Evolutionary conservation across 2,113 vertebrate species (phyloP), one percentile per base, ranked within the genome.

Genomic region (Ophiodon elongatus): DNA sequence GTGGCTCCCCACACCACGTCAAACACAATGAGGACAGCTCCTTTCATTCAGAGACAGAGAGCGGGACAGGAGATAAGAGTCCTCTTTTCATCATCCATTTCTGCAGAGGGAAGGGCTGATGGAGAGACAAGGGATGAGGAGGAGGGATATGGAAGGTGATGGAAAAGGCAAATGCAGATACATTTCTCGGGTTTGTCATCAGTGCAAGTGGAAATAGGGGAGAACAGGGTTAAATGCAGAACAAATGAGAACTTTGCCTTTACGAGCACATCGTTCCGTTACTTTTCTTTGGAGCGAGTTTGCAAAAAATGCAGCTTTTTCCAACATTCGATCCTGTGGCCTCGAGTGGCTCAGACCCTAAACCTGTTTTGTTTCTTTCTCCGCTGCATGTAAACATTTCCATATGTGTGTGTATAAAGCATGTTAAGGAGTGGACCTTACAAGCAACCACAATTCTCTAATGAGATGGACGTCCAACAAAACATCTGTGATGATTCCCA

Each of bases 401-500:
- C 93, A 94, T 87, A 82, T 95, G 93, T 85, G 76, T 73, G 63
- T 84, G 76, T 73, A 57, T 37, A 9, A 45, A 85, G 65, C 47
- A 77, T 72, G 63, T 85, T 79, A 64, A 90, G 83, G 80, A 87
- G 86, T 79, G 75, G 76, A 81, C 75, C 69, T 73, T 33, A 80
- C 59, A 66, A 64, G 76, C 70, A 79, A 80, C 60, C 85, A 23
- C 77, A 89, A 89, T 64, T 78, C 92, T 89, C 84, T 8, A 43
- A 84, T 73, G 83, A 4, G 6, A n/a, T 62, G n/a, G 59, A 79
- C 35, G 23, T 90, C 82, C 80, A 91, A 71, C 72, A 79, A 89
- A 93, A 91, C 93, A 93, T 94, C 90, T 94, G 93, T 60, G 57
- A 87, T 72, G 85, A 87, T 84, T 89, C 83, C 76, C 59, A 54